phyloP scores from a whole-genome alignment of 2,888 invertebrate species.

The Hyalella azteca region DNA sequence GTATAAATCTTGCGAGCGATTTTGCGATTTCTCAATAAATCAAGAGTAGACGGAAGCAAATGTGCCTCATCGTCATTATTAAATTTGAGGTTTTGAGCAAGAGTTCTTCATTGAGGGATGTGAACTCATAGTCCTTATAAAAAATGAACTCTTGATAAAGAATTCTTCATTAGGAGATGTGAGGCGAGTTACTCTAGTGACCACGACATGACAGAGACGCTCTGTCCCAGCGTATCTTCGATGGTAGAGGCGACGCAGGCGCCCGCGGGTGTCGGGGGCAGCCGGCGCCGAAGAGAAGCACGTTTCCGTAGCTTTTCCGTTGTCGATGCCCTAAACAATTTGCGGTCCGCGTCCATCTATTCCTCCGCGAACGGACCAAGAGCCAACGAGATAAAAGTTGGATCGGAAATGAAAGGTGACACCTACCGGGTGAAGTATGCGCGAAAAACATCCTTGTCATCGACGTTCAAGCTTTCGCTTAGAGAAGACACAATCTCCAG shows the following conservation, averaged over 20 bases:
- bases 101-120: too few relatives aligned
- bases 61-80: too few relatives aligned
- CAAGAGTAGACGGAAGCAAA: too few relatives aligned
- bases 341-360: neutral
- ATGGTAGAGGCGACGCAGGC: neutral
- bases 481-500: conserved; percentile 25
- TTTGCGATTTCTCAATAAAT: too few relatives aligned
- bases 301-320: conserved; percentile 26
- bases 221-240: conserved; percentile 20
- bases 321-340: conserved; percentile 12
- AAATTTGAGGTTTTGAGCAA: too few relatives aligned
- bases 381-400: conserved; percentile 1
- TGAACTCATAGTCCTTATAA: too few relatives aligned
- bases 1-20: too few relatives aligned
- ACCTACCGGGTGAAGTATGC: conserved; percentile 1
- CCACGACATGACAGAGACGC: neutral
- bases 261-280: neutral
- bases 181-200: too few relatives aligned
- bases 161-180: too few relatives aligned
- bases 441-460: conserved; percentile 20
- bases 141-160: too few relatives aligned
- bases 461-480: conserved; percentile 15
- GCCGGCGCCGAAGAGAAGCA: neutral
- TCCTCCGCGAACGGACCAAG: neutral
- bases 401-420: conserved; percentile 19